These are phyloP conservation scores for Onthophagus taurus DNA, from an alignment of 1,140 invertebrate genomes.

Conservation along the genomic window DNA sequence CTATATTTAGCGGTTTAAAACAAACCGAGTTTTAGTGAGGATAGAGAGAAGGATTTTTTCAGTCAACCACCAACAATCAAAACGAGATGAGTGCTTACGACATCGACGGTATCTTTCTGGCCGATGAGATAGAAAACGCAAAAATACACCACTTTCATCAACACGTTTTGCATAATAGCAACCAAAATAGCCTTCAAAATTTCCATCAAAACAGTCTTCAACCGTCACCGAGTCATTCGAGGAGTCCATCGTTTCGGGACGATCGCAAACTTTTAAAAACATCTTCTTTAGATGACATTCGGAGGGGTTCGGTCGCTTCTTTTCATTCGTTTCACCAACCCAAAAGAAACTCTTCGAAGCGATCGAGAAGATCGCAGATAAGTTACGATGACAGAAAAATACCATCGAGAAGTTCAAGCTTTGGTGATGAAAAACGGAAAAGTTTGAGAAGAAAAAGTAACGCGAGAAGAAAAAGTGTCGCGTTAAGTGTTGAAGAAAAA, in stretches of 20 bases:
- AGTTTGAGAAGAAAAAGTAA: slow-evolving; percentile 5
- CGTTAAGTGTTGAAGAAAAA: slow-evolving; percentile 2
- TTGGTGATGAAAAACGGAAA: background rate
- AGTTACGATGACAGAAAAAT: background rate
- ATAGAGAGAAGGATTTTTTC: too few relatives aligned
- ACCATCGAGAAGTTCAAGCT: background rate
- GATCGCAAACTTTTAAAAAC: background rate
- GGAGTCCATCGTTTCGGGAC: slow-evolving; percentile 10
- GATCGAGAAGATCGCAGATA: background rate
- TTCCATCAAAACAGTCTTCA: background rate
- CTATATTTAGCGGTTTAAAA: too few relatives aligned
- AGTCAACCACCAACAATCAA: too few relatives aligned
- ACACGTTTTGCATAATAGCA: too few relatives aligned
- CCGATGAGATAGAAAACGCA: too few relatives aligned
- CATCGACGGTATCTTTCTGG: too few relatives aligned
- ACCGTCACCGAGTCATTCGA: slow-evolving; percentile 5
- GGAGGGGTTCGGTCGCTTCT: background rate
- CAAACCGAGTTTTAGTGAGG: too few relatives aligned
- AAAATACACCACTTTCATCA: too few relatives aligned
- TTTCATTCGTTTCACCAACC: background rate
- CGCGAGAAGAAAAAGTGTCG: background rate
- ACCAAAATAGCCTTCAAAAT: background rate
- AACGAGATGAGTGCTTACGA: too few relatives aligned
- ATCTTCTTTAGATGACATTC: background rate
- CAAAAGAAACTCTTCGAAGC: background rate